Evolutionary conservation across 2,113 vertebrate species (phyloP), one percentile per base, ranked within the genome.

Genomic region (Myrmophylax atrothorax): DNA sequence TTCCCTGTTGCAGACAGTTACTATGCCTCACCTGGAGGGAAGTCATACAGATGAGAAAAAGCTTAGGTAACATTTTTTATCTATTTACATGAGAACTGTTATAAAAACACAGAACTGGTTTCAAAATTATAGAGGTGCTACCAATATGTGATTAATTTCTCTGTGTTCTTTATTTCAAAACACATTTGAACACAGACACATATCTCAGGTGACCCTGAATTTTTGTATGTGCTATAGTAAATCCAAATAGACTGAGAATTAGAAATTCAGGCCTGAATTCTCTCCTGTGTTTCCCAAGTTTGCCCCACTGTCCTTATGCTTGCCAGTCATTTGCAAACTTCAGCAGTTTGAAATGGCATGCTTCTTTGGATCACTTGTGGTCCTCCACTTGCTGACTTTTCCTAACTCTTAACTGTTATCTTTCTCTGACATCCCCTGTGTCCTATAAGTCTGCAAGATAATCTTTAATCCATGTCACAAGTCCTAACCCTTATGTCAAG

Each of bases 401-500:
- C 63, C 50, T 73, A 58, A 53, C 52, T 93, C 58, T 91, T 81
- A 59, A 58, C 58, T 90, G 53, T 90, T 96, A 85, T 86, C 86
- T 92, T 84, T 89, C 75, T 66, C 91, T 87, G 75, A 60, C 56
- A 94, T 73, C n/a, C 55, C 49, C 37, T 52, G 33, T 72, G 55
- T 72, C 76, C 92, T 87, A 16, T 89, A 90, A 83, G 55, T 78
- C 77, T 91, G 73, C 46, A 91, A 77, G 66, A 37, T 91, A 90
- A 94, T 94, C 88, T 92, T 96, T 93, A 96, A 96, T 85, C 95
- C 76, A 44, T 96, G 95, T 91, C 76, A 77, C 76, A 89, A 93
- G 73, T 79, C 52, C 46, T 77, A 87, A 88, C 79, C 73, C 29
- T 92, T 87, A 67, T 49, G 70, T 96, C 93, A 93, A 81, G 37